Percentiles rank a stretch among this genome's conserved stretches.
phyloP scores from a whole-genome alignment of 2,888 invertebrate genomes.

The Amphipoea lucens region DNA sequence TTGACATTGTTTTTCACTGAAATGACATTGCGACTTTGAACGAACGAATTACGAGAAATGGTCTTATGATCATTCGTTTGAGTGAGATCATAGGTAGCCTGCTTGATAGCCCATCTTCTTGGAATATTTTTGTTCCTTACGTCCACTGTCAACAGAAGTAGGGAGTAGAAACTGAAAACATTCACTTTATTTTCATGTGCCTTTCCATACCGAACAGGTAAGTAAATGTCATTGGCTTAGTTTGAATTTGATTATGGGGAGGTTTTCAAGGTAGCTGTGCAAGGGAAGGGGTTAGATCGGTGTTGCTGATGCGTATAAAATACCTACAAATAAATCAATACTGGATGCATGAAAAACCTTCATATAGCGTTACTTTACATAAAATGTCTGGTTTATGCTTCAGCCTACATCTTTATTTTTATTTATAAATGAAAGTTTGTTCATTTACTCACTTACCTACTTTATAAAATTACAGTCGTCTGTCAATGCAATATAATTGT shows the following conservation, averaged over 20 bases:
- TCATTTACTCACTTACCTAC: neutral
- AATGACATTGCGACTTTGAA: neutral
- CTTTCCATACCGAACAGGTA: constrained; percentile 9
- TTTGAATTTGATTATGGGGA: constrained; percentile 17
- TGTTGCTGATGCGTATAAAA: constrained; percentile 8
- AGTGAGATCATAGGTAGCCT: neutral
- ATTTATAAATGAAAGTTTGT: constrained; percentile 20
- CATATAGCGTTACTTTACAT: neutral
- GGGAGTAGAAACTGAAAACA: neutral
- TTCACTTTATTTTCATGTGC: neutral
- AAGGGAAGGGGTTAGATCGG: constrained; percentile 8
- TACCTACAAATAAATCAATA: constrained; percentile 5
- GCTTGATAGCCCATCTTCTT: neutral
- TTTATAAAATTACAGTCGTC: constrained; percentile 8
- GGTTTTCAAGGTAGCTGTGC: constrained; percentile 25
- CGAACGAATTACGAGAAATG: neutral
- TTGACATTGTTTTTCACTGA: neutral
- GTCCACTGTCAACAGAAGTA: constrained; percentile 5
- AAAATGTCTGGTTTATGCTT: neutral
- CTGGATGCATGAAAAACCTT: neutral
- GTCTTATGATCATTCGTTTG: neutral
- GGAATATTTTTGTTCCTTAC: neutral
- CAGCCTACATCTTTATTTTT: neutral
- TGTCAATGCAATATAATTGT: constrained; percentile 22
- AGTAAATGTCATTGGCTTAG: constrained; percentile 22